phyloP scores from a whole-genome alignment of 1,140 invertebrate genomes.

The Bicyclus anynana region DNA sequence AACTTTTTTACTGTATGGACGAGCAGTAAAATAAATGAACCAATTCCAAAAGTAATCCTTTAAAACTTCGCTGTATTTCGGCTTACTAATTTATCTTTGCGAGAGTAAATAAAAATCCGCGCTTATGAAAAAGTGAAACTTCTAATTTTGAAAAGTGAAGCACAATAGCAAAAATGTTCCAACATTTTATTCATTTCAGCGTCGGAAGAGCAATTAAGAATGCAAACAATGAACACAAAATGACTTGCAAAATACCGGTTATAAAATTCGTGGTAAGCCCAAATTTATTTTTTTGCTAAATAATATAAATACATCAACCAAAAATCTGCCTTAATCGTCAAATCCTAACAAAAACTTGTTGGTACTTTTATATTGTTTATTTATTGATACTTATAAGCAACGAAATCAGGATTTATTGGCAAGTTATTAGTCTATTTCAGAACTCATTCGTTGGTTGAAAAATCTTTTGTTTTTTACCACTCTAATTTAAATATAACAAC shows the following conservation, averaged over 20 bases:
- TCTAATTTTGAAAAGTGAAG: neutral
- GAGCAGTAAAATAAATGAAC: constrained; percentile 5
- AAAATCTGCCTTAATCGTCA: no score
- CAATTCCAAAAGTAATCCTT: constrained; percentile 3
- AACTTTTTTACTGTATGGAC: neutral
- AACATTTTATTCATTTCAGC: neutral
- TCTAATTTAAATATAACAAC: no score
- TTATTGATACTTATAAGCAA: no score
- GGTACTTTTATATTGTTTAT: no score
- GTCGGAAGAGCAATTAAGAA: neutral
- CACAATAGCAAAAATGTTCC: neutral
- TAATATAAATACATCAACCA: no score
- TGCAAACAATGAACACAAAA: neutral
- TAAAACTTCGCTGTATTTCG: constrained; percentile 1
- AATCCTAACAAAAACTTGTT: no score
- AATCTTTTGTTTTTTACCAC: no score
- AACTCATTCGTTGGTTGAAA: no score
- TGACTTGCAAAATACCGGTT: neutral
- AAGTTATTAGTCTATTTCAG: no score
- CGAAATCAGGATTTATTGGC: no score
- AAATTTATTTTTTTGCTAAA: neutral
- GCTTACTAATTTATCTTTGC: constrained; percentile 2
- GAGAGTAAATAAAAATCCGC: neutral
- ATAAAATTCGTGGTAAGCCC: neutral
- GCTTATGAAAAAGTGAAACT: neutral